These are phyloP conservation scores for Simalia tracyae DNA, from an alignment of 2,797 vertebrate species.

Conservation along the genomic window DNA sequence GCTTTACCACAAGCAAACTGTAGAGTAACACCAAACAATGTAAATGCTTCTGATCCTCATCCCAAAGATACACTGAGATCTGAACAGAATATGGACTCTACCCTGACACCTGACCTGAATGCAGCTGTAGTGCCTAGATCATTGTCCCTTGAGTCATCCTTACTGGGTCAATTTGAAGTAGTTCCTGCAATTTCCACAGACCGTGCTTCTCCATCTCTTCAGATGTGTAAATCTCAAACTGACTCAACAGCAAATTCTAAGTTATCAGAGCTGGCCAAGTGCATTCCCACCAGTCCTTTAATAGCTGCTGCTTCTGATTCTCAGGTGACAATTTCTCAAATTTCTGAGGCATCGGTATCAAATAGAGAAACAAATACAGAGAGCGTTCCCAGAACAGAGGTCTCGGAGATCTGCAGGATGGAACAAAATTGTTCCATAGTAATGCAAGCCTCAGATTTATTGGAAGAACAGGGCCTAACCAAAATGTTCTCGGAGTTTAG, in stretches of 20 bases:
- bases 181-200: constrained; percentile 51
- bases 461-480: constrained; percentile 74
- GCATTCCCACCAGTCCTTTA: constrained; percentile 41
- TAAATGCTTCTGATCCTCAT: constrained; percentile 39
- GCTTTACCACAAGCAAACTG: rapidly evolving
- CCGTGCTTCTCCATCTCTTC: constrained; percentile 38
- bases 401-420: constrained; percentile 53
- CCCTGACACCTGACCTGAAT: background rate
- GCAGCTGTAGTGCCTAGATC: constrained; percentile 34
- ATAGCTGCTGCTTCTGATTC: constrained; percentile 47
- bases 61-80: constrained; percentile 54
- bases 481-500: constrained; percentile 74
- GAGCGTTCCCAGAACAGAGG: constrained; percentile 60
- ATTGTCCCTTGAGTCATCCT: background rate
- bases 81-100: constrained; percentile 42
- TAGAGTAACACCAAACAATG: rapidly evolving
- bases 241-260: constrained; percentile 42
- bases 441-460: constrained; percentile 63
- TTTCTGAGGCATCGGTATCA: constrained; percentile 54
- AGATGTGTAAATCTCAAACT: constrained; percentile 50
- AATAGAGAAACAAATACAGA: constrained; percentile 43
- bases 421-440: constrained; percentile 54
- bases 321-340: constrained; percentile 60
- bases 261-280: constrained; percentile 54
- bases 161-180: constrained; percentile 56